These are phyloP conservation scores for Augochlorella aurata DNA, from an alignment of 2,888 invertebrate genomes.

Conservation along the genomic window DNA sequence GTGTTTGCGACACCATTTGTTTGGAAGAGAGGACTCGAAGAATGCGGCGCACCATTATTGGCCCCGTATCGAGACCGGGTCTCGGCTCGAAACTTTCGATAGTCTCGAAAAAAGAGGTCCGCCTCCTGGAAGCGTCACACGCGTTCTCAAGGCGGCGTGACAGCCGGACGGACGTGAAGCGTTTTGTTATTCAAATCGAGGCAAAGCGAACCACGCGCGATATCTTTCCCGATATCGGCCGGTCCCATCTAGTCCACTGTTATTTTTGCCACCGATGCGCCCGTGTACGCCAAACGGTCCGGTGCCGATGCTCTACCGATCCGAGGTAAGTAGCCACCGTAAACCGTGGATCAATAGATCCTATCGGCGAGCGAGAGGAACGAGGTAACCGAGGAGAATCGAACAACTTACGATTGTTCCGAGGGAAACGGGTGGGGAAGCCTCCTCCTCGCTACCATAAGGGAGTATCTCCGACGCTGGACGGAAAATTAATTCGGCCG, in stretches of 20 bases:
- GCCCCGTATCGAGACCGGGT: constrained; percentile 34
- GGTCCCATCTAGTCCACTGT: constrained; percentile 62
- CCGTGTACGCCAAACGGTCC: constrained; percentile 33
- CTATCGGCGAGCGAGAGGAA: constrained; percentile 52
- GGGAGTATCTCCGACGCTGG: background rate
- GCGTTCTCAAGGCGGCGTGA: constrained; percentile 59
- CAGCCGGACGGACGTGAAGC: constrained; percentile 69
- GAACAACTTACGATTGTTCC: constrained; percentile 22
- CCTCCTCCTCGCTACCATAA: constrained; percentile 2
- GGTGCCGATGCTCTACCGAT: constrained; percentile 46
- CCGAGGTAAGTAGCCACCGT: constrained; percentile 51
- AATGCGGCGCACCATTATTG: constrained; percentile 31
- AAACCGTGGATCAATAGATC: constrained; percentile 64
- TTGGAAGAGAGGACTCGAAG: constrained; percentile 2
- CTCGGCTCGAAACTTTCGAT: constrained; percentile 31
- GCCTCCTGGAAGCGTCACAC: constrained; percentile 55
- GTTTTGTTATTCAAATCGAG: constrained; percentile 74
- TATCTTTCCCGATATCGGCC: constrained; percentile 66
- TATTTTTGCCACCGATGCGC: constrained; percentile 61
- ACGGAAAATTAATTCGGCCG: constrained; percentile 25
- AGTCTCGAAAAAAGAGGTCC: constrained; percentile 30
- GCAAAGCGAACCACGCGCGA: constrained; percentile 59
- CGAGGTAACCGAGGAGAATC: constrained; percentile 16
- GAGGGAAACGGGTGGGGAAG: background rate
- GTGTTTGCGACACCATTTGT: too few relatives aligned